phyloP scores from a whole-genome alignment of 2,113 vertebrate genomes.

The Prunella fulvescens region DNA sequence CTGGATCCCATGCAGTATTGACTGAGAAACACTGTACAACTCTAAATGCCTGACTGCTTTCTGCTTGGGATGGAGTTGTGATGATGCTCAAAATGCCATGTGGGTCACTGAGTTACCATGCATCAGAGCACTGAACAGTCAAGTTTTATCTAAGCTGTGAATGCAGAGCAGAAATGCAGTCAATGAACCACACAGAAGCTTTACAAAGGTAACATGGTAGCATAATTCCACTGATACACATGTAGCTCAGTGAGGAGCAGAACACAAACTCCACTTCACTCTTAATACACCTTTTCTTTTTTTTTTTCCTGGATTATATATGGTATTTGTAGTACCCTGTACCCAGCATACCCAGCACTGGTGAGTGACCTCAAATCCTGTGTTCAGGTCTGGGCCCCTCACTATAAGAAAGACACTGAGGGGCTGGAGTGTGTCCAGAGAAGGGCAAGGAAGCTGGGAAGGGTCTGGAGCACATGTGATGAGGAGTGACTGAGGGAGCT shows the following conservation, averaged over 20 bases:
- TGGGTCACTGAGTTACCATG: neutral
- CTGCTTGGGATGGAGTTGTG: neutral
- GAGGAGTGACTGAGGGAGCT: neutral
- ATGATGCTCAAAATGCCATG: slow-evolving; percentile 1
- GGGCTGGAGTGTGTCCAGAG: neutral
- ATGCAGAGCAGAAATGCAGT: neutral
- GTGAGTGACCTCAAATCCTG: neutral
- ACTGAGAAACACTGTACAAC: neutral
- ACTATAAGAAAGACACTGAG: neutral
- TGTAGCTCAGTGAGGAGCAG: neutral
- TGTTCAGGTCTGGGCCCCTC: neutral
- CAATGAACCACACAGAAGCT: neutral
- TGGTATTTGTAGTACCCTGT: neutral
- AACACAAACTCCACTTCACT: neutral
- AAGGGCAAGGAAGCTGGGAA: neutral
- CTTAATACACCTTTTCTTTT: neutral
- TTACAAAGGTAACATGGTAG: neutral
- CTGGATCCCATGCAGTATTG: neutral
- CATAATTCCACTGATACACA: neutral
- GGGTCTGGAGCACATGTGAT: neutral
- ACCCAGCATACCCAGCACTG: neutral
- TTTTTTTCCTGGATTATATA: neutral
- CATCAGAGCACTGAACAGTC: neutral
- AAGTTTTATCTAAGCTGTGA: neutral
- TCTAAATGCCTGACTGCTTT: slow-evolving; percentile 2